Base-by-base conservation (phyloP, 2,888 invertebrate genomes). In the Lordiphosa andalusiaca region DNA sequence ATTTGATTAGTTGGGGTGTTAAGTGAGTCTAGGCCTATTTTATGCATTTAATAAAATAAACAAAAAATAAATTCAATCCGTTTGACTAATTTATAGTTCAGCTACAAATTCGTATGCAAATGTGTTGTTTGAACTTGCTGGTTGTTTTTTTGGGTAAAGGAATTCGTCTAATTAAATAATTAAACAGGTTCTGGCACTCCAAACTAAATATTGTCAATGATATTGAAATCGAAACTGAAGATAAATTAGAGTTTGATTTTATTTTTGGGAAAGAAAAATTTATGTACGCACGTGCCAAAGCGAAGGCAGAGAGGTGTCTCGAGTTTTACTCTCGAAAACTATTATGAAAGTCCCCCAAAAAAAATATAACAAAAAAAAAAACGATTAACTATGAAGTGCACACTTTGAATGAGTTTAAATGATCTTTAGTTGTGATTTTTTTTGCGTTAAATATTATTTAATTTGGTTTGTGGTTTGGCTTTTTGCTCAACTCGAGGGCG, bases 161-260 rank as follows among this genome's bases (percentile, higher is more conserved):
- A 75, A 80, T 75, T 76, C 55, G 71, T 61, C 50, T 76, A 73
- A 76, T 83, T 67, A 67, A 73, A 69, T 59, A 64, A 64, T 56
- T 67, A 63, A 84, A 82, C 82, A 64, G 66, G 77, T 83, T 83
- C 37, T 53, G 39, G 71, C 52, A 41, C 62, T 63, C 49, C 47
- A 58, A 42, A 41, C 42, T 44, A 57, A 66, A 67, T 67, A 49
- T 16, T 16, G 10, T 37, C 42, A 60, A 71, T 54, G 54, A 82
- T 66, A 75, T 62, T 46, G 63, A 80, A 67, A 67, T 67, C 53
- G 56, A 69, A 81, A 62, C 52, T 53, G 42, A 63, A 73, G 60
- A 71, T 77, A 77, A 84, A 71, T 77, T 48, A 48, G 54, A 53
- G 13, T 44, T 75, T 62, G 38, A 42, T 48, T 59, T 63, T 5